These are phyloP conservation scores for Didymodactylos carnosus DNA, from an alignment of 2,888 invertebrate genomes.

Conservation along the genomic window DNA sequence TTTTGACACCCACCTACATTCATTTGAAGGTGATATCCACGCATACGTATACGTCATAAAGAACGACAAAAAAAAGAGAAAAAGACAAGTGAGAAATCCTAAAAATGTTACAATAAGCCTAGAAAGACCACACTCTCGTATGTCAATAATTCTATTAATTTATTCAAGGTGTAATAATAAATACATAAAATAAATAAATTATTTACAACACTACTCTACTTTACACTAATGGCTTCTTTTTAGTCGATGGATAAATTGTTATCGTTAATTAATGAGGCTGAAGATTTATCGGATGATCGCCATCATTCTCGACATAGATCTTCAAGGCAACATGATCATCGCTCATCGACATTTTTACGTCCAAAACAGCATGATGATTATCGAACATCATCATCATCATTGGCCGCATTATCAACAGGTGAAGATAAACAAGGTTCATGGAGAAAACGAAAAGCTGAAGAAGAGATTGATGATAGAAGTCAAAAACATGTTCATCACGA, in stretches of 20 bases:
- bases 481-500: neutral
- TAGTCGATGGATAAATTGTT: constrained; percentile 40
- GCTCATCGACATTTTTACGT: neutral
- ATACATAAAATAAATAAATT: no score
- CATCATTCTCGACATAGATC: neutral
- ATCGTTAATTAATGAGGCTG: constrained; percentile 39
- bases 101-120: no score
- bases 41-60: no score
- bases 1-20: no score
- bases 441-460: neutral
- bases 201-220: neutral
- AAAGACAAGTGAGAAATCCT: no score
- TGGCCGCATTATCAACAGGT: neutral
- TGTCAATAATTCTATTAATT: no score
- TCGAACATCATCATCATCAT: neutral
- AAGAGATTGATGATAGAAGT: neutral
- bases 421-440: neutral
- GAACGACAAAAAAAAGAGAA: no score
- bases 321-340: neutral
- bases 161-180: no score
- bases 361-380: neutral
- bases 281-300: constrained; percentile 19
- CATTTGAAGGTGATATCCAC: no score
- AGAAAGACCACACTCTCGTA: no score
- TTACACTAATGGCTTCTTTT: constrained; percentile 17